phyloP scores from a whole-genome alignment of 1,140 invertebrate species.

The Delia radicum region DNA sequence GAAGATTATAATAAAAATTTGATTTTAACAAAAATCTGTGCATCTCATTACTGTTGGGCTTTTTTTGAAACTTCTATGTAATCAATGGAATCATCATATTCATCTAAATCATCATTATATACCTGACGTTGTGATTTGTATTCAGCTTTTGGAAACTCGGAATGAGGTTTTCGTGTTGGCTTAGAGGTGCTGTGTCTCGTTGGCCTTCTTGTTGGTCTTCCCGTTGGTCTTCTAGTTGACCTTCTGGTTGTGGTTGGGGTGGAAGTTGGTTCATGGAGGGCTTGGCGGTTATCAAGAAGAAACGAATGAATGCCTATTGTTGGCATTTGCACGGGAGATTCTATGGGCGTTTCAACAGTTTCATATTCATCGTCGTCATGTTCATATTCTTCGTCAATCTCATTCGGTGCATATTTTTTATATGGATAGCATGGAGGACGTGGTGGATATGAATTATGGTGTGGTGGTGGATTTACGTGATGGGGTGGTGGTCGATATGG shows the following conservation, averaged over 20 bases:
- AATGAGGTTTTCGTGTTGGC: background rate
- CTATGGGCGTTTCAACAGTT: background rate
- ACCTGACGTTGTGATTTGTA: background rate
- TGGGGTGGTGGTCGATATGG: too few relatives aligned
- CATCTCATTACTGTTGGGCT: background rate
- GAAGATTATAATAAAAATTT: too few relatives aligned
- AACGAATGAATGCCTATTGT: background rate
- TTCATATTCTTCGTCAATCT: background rate
- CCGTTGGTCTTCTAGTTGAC: background rate
- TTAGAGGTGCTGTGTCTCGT: too few relatives aligned
- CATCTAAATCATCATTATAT: background rate
- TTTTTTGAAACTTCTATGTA: background rate
- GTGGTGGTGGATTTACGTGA: too few relatives aligned
- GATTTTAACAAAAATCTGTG: too few relatives aligned
- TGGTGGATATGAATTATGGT: background rate
- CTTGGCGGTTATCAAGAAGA: background rate
- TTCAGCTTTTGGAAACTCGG: background rate
- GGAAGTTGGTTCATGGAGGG: background rate
- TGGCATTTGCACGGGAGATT: background rate
- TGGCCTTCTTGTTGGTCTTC: background rate
- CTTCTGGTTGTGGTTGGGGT: background rate
- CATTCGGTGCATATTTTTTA: background rate
- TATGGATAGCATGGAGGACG: background rate
- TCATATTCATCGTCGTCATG: background rate
- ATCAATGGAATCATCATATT: background rate